phyloP scores from a whole-genome alignment of 2,888 invertebrate species.

The Pammene fasciana region DNA sequence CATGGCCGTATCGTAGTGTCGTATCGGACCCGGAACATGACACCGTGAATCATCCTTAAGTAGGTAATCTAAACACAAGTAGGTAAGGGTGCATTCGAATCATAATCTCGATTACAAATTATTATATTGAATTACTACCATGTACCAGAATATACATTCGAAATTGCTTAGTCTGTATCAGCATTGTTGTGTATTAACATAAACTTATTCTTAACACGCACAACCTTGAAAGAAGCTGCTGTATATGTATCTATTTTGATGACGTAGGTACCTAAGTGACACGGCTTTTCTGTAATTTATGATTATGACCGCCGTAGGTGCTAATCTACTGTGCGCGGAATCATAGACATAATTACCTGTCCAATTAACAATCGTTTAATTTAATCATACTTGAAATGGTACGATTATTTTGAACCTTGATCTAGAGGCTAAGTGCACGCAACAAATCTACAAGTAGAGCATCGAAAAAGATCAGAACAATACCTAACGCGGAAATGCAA shows the following conservation, averaged over 20 bases:
- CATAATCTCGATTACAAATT: too few relatives aligned
- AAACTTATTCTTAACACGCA: conserved; percentile 1
- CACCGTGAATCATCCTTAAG: too few relatives aligned
- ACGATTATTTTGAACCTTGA: conserved; percentile 10
- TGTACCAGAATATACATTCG: too few relatives aligned
- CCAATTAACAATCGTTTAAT: conserved; percentile 2
- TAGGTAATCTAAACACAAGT: too few relatives aligned
- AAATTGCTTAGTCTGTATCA: too few relatives aligned
- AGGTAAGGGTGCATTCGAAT: too few relatives aligned
- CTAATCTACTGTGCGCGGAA: conserved; percentile 23
- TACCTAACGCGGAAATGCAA: conserved; percentile 23
- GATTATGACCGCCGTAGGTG: background rate
- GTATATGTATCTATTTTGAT: background rate
- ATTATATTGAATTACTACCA: too few relatives aligned
- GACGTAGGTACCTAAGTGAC: conserved; percentile 1
- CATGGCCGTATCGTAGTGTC: too few relatives aligned
- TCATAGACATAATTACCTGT: conserved; percentile 1
- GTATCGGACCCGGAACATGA: too few relatives aligned
- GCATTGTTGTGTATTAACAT: background rate
- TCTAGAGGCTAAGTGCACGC: conserved; percentile 7
- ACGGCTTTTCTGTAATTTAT: conserved; percentile 5
- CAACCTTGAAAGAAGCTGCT: background rate
- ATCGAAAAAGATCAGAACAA: conserved; percentile 15
- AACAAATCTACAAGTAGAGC: conserved; percentile 22
- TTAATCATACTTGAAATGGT: background rate